Base-by-base conservation (phyloP, 1,140 invertebrate genomes). In the Psilanteris sp. region DNA sequence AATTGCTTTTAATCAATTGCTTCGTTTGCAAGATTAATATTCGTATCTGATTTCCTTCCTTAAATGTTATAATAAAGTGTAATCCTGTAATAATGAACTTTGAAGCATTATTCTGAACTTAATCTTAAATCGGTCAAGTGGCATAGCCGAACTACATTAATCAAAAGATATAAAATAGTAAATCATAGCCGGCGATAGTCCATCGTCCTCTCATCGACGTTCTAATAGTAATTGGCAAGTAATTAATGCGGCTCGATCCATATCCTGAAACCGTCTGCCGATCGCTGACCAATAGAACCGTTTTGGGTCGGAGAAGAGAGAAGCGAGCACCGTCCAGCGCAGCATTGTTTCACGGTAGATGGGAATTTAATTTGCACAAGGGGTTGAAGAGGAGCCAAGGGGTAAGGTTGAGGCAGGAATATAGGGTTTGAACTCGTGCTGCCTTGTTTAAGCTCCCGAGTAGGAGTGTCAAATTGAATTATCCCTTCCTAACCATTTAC, bases 391-490 rank as follows among this genome's bases (percentile, higher is more conserved):
- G 72, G 31, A 32, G 66, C 10, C 43, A 55, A 70, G 43, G 72
- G 44, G 71, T 41, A 52, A 72, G 68, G 54, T 14, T 9, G 34
- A 26, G 16, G 20, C 52, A 11, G 44, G 68, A 32, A n/a, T n/a
- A 44, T 22, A 61, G 62, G 43, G 67, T 41, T 81, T 72, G 76
- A 76, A 81, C 81, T 77, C 81, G 75, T 81, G 81, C 81, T 86
- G 81, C 79, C 84, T 87, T 86, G 85, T 86, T 87, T 86, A 87
- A 87, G 83, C 81, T 80, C 81, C 83, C 82, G 83, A n/a, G n/a
- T 82, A 84, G 85, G 84, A 83, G 85, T 86, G 85, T 87, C 85
- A 87, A 87, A 87, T 87, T 87, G 84, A 87, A 87, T 87, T 86
- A 86, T 81, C 85, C 84, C 55, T 54, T 37, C 67, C 55, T 46